Base-by-base conservation (phyloP, 2,113 vertebrate genomes). In the Psettodes erumei region DNA sequence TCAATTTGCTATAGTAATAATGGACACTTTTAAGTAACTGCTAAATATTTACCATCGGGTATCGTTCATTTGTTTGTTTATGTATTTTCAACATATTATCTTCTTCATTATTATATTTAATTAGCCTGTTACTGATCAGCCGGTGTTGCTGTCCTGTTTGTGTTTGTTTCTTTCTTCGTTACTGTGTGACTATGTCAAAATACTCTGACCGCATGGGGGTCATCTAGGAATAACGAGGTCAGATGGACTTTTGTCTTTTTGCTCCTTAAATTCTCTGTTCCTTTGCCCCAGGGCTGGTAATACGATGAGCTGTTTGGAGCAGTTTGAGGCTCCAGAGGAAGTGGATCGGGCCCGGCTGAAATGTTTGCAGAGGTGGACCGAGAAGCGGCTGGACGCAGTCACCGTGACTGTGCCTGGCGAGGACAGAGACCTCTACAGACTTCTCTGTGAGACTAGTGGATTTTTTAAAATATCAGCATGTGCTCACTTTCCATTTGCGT, bases 321-420 rank as follows among this genome's bases (percentile, higher is more conserved):
- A 88, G 67, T 65, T 86, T 0, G 81, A 90, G 28, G 38, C 82
- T 15, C 79, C 81, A 1, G 85, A 90, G 54, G 90, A 93, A 64
- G 50, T 94, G 47, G 83, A 95, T 79, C 76, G 6, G 0, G 77
- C 64, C 8, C 82, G 77, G 1, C 79, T 95, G 61, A 70, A 77
- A 8, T 92, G 76, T 82, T 86, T 95, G 63, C 86, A 93, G 79
- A 76, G 32, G 9, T 95, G 94, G 94, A 91, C 90, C 0, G 91
- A 92, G 51, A 92, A 69, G 47, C 90, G 94, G 1, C 75, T 93
- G 54, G 80, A 91, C 32, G 28, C 69, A 0, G 83, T 94, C 6
- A 28, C 92, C 42, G 79, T 91, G 55, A 65, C 79, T 3, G 42
- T 86, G 85, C 84, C 88, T 1, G 91, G 75, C 38, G 67, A 83